These are phyloP conservation scores for Danio jaintianensis DNA, from an alignment of 2,797 vertebrate genomes.

Conservation along the genomic window DNA sequence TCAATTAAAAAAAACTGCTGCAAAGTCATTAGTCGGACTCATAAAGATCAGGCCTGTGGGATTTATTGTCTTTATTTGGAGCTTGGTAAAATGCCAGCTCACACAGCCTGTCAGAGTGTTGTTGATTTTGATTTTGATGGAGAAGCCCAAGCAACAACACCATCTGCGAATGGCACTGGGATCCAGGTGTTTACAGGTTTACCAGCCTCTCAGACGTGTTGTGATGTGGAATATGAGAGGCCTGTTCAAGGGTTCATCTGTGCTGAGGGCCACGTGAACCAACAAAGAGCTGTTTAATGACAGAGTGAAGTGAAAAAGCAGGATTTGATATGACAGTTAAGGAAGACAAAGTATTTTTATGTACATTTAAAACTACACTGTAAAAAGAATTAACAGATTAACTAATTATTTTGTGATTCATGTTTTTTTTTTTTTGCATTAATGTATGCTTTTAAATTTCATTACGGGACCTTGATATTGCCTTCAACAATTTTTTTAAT, in stretches of 20 bases:
- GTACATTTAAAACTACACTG: not conserved
- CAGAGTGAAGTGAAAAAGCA: not conserved
- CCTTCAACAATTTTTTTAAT: no score
- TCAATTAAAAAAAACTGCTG: constrained; percentile 76
- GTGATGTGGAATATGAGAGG: constrained; percentile 17
- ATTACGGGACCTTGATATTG: no score
- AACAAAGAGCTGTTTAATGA: not conserved
- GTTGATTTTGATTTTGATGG: constrained; percentile 66
- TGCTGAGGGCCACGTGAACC: not conserved
- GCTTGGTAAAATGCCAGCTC: constrained; percentile 52
- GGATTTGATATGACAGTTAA: constrained; percentile 2
- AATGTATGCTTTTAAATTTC: no score
- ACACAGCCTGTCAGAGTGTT: constrained; percentile 61
- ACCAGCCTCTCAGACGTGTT: constrained; percentile 38
- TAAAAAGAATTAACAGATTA: no score
- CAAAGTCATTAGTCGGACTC: constrained; percentile 74
- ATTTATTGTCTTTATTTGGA: constrained; percentile 78
- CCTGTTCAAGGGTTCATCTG: constrained; percentile 36
- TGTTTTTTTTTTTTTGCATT: no score
- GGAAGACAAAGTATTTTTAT: not conserved
- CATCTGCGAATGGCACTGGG: constrained; percentile 69
- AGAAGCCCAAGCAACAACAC: constrained; percentile 63
- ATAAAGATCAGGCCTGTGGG: constrained; percentile 74
- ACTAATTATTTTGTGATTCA: no score
- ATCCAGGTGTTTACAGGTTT: constrained; percentile 70